Evolutionary conservation across 2,113 vertebrate species (phyloP).

Genomic region (Centrocercus urophasianus): DNA sequence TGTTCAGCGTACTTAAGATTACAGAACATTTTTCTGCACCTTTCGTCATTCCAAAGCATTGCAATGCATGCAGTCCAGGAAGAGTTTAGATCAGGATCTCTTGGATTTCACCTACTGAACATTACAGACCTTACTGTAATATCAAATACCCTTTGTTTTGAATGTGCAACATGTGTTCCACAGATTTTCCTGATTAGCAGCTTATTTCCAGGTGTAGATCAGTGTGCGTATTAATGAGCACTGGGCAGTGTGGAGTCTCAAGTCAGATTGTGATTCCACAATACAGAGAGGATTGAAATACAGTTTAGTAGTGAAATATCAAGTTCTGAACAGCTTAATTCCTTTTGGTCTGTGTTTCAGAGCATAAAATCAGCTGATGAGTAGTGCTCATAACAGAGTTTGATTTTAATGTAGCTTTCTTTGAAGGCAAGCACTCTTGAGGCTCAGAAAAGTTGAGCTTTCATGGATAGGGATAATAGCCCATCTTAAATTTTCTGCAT

Average conservation of each 20-base stretch:
- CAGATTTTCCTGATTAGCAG: not conserved
- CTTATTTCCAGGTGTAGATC: not conserved
- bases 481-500: not conserved
- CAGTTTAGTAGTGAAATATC: not conserved
- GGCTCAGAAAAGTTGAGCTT: not conserved
- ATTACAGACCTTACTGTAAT: not conserved
- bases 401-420: not conserved
- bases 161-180: not conserved
- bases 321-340: not conserved
- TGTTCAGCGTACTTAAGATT: not conserved
- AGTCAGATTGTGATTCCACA: not conserved
- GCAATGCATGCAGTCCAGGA: not conserved
- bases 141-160: not conserved
- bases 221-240: accelerated
- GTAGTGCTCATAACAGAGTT: not conserved
- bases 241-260: not conserved
- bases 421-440: not conserved
- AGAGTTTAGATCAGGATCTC: not conserved
- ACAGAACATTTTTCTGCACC: not conserved
- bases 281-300: not conserved
- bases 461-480: not conserved
- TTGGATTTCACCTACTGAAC: not conserved
- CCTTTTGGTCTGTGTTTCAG: not conserved
- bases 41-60: not conserved
- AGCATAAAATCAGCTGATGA: not conserved